Conservation (phyloP, 2,113 vertebrate species). For the Scopus umbretta region DNA sequence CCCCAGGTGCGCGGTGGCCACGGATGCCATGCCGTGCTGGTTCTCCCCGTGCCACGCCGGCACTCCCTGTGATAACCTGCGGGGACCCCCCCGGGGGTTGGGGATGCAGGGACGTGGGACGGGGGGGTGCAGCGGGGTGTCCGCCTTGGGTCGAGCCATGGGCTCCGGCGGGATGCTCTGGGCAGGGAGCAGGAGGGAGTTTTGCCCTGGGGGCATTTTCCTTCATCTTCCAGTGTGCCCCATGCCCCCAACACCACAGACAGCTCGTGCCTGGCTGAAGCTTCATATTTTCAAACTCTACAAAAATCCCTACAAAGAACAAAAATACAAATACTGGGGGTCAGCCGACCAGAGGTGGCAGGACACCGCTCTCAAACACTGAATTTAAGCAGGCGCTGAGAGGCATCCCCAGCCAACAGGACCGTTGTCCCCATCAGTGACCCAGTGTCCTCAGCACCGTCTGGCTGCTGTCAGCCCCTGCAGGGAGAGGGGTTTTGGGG, state of each 20-base stretch:
- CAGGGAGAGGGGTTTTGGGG: not conserved
- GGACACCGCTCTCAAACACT: not conserved
- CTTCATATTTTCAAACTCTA: not conserved
- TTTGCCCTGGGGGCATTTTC: not conserved
- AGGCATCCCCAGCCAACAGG: fast-evolving
- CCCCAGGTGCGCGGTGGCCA: fast-evolving
- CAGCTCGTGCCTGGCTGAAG: not conserved
- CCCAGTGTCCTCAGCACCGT: not conserved
- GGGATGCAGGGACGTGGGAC: fast-evolving
- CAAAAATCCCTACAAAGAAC: not conserved
- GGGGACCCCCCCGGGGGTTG: fast-evolving
- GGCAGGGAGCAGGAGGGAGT: not conserved
- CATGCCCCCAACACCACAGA: not conserved
- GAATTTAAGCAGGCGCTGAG: not conserved
- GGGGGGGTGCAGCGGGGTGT: not conserved
- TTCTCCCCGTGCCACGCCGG: fast-evolving
- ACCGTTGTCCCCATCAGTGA: fast-evolving
- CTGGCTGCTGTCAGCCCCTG: not conserved
- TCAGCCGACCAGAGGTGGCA: not conserved
- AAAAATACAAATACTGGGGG: not conserved
- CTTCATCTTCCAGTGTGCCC: not conserved
- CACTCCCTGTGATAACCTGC: not conserved
- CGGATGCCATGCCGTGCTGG: not conserved
- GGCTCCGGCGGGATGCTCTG: not conserved
- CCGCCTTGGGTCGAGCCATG: not conserved